Evolutionary conservation across 2,113 vertebrate genomes (phyloP).

Genomic region (Boulengeromyrus knoepffleri): DNA sequence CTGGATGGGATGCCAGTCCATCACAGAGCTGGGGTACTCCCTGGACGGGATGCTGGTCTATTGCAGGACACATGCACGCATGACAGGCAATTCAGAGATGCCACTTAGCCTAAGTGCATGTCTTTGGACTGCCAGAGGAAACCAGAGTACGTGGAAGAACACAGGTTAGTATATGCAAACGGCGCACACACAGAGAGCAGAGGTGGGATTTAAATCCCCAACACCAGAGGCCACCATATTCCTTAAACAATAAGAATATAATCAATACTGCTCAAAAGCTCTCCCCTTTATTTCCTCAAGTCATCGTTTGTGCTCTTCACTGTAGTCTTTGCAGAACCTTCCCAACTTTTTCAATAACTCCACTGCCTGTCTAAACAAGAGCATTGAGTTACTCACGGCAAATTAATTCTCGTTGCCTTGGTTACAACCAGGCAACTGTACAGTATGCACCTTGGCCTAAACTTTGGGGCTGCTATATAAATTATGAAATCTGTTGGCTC

Average conservation of each 20-base stretch:
- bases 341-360: slow-evolving; percentile 1
- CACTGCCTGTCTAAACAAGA: not conserved
- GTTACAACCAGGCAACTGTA: slow-evolving; percentile 26
- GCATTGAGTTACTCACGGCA: slow-evolving; percentile 30
- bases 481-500: not conserved
- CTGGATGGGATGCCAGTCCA: not conserved
- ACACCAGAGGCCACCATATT: not conserved
- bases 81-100: not conserved
- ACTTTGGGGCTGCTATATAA: slow-evolving; percentile 19
- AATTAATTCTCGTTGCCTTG: slow-evolving; percentile 38
- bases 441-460: slow-evolving; percentile 17
- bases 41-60: not conserved
- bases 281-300: not conserved
- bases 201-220: not conserved
- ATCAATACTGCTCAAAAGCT: not conserved
- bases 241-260: not conserved
- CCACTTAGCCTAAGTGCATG: not conserved
- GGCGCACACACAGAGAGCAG: not conserved
- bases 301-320: not conserved
- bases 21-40: not conserved
- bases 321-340: slow-evolving; percentile 5
- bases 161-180: not conserved
- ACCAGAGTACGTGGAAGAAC: not conserved
- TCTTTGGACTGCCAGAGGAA: not conserved
- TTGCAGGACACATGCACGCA: not conserved